A percentile compares a stretch with the other conserved stretches of the same genome.
Evolutionary conservation across 2,888 invertebrate species (phyloP).

Genomic region (Homarus gammarus): DNA sequence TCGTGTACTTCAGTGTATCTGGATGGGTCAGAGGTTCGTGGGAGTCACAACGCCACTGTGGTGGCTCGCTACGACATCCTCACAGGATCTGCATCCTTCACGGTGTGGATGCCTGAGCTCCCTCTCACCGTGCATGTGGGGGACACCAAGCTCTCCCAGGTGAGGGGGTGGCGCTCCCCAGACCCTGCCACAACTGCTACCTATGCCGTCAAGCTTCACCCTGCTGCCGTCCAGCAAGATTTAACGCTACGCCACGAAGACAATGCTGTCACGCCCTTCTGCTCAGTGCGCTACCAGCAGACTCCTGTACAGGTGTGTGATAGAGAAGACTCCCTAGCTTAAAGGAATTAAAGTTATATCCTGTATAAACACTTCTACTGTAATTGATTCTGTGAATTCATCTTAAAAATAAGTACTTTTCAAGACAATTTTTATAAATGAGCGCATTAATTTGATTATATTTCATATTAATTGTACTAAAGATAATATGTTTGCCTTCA

Average conservation of each 20-base stretch:
- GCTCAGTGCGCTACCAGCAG: conserved; percentile 89
- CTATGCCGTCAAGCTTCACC: conserved; percentile 1
- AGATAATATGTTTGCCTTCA: no score
- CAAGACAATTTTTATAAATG: no score
- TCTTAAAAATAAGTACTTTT: no score
- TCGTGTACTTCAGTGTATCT: conserved; percentile 98
- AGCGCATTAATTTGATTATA: no score
- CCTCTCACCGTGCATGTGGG: conserved; percentile 93
- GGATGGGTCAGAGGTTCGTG: conserved; percentile 95
- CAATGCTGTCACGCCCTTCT: conserved; percentile 28
- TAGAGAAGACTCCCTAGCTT: no score
- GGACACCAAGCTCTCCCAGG: conserved; percentile 91
- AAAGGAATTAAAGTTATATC: no score
- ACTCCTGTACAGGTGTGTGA: conserved; percentile 88
- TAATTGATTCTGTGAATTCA: no score
- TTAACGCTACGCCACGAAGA: conserved; percentile 20
- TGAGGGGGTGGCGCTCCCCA: conserved; percentile 76
- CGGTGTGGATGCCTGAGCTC: conserved; percentile 98
- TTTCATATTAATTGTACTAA: no score
- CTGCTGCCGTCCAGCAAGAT: not conserved
- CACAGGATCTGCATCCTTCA: conserved; percentile 87
- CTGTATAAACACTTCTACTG: no score
- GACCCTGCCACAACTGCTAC: conserved; percentile 44
- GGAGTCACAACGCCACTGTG: conserved; percentile 95
- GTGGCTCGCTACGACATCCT: conserved; percentile 93